A percentile compares a stretch with the other conserved stretches of the same genome.
Evolutionary conservation across 1,140 invertebrate species (phyloP).

Genomic region (Drosophila suzukii): DNA sequence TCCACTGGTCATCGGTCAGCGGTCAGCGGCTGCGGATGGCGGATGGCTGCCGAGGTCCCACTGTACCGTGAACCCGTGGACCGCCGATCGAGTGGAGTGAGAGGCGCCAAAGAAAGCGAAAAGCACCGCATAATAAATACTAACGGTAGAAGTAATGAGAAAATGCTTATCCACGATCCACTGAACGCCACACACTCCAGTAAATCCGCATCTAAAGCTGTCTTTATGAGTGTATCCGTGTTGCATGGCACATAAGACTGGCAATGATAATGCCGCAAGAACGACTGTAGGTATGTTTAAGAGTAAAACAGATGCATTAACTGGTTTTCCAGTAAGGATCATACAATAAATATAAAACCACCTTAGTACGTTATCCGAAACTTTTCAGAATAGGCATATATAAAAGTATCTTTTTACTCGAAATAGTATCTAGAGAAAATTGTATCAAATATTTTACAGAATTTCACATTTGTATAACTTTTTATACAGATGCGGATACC

Average conservation of each 20-base stretch:
- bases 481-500: too few relatives aligned
- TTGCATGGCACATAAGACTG: neutral
- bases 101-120: constrained; percentile 57
- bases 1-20: constrained; percentile 41
- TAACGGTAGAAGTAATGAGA: constrained; percentile 52
- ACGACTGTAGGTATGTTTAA: too few relatives aligned
- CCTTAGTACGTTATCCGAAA: too few relatives aligned
- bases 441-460: too few relatives aligned
- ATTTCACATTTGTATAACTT: too few relatives aligned
- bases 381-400: too few relatives aligned
- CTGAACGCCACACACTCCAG: constrained; percentile 14
- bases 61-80: constrained; percentile 13
- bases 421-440: too few relatives aligned
- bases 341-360: too few relatives aligned
- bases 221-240: neutral
- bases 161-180: constrained; percentile 46
- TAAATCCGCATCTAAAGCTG: neutral
- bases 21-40: constrained; percentile 23
- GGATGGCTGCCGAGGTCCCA: constrained; percentile 18
- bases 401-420: too few relatives aligned
- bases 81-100: constrained; percentile 8
- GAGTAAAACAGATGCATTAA: too few relatives aligned
- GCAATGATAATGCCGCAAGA: neutral
- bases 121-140: constrained; percentile 46
- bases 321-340: too few relatives aligned